Evolutionary conservation across 2,888 invertebrate species (phyloP).

Genomic region (Tolmerus cingulatus): DNA sequence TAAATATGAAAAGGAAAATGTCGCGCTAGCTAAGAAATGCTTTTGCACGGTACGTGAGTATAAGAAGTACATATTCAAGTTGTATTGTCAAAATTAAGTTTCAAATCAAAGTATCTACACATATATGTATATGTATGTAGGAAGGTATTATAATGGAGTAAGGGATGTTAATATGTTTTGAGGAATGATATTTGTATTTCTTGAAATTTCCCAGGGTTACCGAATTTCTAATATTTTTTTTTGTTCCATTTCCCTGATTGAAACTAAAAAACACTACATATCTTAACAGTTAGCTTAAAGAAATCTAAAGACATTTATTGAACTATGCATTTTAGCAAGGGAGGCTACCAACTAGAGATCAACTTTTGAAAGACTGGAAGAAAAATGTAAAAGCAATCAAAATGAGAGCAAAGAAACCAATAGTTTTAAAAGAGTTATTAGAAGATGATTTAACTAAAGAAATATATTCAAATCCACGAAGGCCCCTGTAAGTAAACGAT

Average conservation of each 20-base stretch:
- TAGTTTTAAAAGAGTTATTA: slow-evolving; percentile 39
- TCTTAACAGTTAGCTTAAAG: not conserved
- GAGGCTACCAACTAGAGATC: slow-evolving; percentile 16
- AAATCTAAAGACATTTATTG: not conserved
- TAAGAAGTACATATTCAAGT: no score
- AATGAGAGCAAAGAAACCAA: slow-evolving; percentile 12
- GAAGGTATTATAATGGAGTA: no score
- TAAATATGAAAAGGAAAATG: not conserved
- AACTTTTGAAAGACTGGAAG: slow-evolving; percentile 37
- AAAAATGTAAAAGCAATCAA: slow-evolving; percentile 6
- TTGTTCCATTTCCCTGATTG: no score
- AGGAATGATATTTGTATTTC: not conserved
- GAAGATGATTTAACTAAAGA: not conserved
- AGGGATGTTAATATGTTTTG: not conserved
- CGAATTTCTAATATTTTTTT: no score
- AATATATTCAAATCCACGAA: slow-evolving; percentile 32
- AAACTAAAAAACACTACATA: no score
- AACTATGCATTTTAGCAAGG: slow-evolving; percentile 9
- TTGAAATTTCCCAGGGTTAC: no score
- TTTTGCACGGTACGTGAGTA: not conserved
- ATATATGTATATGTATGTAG: no score
- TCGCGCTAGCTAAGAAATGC: not conserved
- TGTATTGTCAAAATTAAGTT: no score
- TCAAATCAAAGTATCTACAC: no score
- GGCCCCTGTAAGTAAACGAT: slow-evolving; percentile 52